Evolutionary conservation across 2,797 vertebrate species (phyloP).

Genomic region (Trachops cirrhosus): DNA sequence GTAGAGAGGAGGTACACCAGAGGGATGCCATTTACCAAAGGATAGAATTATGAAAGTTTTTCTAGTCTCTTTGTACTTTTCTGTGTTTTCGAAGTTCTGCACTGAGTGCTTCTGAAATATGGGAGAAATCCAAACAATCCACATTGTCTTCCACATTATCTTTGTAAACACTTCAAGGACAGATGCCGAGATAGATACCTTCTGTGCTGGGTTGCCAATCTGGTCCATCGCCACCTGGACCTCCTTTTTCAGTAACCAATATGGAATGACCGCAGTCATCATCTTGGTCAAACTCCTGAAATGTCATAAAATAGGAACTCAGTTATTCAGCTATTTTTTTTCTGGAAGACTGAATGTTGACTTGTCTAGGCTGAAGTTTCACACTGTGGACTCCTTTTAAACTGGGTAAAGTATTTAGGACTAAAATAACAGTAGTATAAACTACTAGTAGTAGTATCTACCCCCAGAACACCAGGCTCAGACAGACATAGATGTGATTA

Average conservation of each 20-base stretch:
- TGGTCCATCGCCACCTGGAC: neutral
- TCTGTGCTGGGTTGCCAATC: slow-evolving; percentile 11
- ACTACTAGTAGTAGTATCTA: too few species aligned
- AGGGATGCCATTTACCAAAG: neutral
- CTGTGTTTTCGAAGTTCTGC: neutral
- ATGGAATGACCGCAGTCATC: neutral
- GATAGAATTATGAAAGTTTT: neutral
- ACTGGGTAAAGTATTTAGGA: slow-evolving; percentile 33
- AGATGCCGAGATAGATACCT: slow-evolving; percentile 51
- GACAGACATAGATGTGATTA: neutral
- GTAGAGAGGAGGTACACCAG: neutral
- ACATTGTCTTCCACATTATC: neutral
- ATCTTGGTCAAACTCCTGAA: slow-evolving; percentile 54
- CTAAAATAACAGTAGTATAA: neutral
- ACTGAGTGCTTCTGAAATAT: neutral
- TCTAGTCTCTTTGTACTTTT: neutral
- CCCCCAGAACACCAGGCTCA: neutral
- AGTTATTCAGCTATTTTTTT: neutral
- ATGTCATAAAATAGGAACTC: slow-evolving; percentile 7
- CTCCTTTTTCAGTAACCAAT: slow-evolving; percentile 2
- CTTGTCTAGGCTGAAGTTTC: slow-evolving; percentile 8
- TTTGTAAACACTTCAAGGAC: neutral
- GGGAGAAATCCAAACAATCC: neutral
- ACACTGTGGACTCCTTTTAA: neutral
- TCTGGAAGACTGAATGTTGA: neutral